phyloP scores from a whole-genome alignment of 2,113 vertebrate species.

The Acinonyx jubatus region DNA sequence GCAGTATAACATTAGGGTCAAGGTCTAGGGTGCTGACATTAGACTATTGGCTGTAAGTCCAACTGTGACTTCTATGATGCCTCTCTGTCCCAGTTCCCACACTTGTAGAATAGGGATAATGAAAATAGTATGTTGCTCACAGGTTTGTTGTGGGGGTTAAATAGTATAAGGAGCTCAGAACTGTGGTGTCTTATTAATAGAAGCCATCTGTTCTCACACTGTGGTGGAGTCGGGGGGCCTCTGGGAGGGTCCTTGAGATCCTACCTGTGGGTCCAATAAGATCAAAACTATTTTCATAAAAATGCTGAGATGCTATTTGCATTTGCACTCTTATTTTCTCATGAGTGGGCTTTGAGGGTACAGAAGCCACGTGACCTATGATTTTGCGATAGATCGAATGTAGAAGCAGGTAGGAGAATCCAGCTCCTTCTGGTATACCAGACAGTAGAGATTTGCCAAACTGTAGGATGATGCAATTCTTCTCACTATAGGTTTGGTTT shows the following conservation, averaged over 20 bases:
- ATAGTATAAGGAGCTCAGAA: not conserved
- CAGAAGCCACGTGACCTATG: not conserved
- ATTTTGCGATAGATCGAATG: not conserved
- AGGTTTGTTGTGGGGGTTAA: not conserved
- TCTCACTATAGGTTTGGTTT: not conserved
- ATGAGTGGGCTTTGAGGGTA: not conserved
- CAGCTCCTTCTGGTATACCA: not conserved
- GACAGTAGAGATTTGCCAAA: not conserved
- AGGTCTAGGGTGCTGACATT: not conserved
- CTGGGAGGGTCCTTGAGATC: not conserved
- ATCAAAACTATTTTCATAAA: not conserved
- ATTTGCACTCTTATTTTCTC: not conserved
- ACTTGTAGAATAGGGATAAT: not conserved
- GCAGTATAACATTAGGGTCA: not conserved
- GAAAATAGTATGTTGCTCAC: accelerated
- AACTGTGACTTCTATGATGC: not conserved
- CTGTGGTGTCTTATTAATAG: not conserved
- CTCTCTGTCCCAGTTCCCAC: not conserved
- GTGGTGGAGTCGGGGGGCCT: accelerated
- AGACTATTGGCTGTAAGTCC: not conserved
- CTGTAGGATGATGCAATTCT: not conserved
- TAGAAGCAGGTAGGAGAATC: not conserved
- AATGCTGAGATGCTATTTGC: not conserved
- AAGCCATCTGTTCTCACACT: not conserved
- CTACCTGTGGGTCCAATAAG: not conserved